These are phyloP conservation scores for Coelinius sp. DNA, from an alignment of 2,888 invertebrate genomes.

Conservation along the genomic window DNA sequence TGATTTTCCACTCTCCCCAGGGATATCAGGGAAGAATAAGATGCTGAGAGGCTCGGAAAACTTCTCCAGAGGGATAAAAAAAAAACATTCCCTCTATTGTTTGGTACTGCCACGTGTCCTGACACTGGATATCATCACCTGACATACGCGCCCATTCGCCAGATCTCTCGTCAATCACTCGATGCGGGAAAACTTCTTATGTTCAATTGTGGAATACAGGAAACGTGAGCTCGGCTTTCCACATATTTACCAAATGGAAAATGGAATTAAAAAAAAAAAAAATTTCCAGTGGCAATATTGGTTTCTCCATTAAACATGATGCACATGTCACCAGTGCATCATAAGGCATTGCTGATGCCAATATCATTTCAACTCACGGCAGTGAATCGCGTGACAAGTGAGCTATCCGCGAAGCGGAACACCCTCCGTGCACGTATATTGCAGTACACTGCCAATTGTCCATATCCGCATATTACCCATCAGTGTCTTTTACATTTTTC, in stretches of 20 bases:
- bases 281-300: not conserved
- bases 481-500: not conserved
- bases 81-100: slow-evolving; percentile 43
- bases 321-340: not conserved
- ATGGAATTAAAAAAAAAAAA: not conserved
- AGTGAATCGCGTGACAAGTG: slow-evolving; percentile 67
- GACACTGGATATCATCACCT: slow-evolving; percentile 47
- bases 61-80: slow-evolving; percentile 7
- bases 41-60: no score
- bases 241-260: not conserved
- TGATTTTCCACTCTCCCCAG: no score
- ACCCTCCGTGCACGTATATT: slow-evolving; percentile 37
- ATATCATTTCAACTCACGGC: slow-evolving; percentile 53
- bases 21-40: no score
- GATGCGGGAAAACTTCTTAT: slow-evolving; percentile 39
- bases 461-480: slow-evolving; percentile 9
- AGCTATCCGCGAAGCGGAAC: slow-evolving; percentile 54
- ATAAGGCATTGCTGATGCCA: slow-evolving; percentile 32
- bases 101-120: slow-evolving; percentile 44
- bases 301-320: slow-evolving; percentile 15
- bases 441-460: slow-evolving; percentile 27
- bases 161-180: slow-evolving; percentile 23
- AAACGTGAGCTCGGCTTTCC: not conserved
- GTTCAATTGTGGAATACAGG: not conserved
- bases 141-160: no score